Evolutionary conservation across 1,140 invertebrate genomes (phyloP).

Genomic region (Aphaenogaster ashmeadi): DNA sequence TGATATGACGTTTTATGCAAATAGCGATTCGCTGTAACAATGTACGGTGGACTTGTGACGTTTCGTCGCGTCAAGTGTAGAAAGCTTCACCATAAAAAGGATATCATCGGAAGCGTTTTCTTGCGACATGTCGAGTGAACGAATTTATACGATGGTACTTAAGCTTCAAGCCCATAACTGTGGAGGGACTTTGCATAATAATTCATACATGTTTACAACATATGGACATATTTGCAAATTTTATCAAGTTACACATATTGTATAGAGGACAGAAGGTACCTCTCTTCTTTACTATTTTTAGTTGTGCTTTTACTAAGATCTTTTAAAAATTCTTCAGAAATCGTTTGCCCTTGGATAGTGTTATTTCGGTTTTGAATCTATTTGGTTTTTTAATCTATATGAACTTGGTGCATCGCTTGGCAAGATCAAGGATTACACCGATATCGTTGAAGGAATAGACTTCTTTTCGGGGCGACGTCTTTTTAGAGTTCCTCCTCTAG

Average conservation of each 20-base stretch:
- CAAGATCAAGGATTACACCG: neutral
- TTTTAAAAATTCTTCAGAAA: neutral
- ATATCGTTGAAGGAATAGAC: neutral
- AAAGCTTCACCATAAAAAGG: neutral
- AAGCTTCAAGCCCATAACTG: neutral
- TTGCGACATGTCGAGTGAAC: neutral
- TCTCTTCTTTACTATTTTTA: no score
- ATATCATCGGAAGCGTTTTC: neutral
- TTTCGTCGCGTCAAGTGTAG: conserved; percentile 19
- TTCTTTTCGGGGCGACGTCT: neutral
- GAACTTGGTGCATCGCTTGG: no score
- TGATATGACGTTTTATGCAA: conserved; percentile 52
- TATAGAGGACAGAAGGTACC: neutral
- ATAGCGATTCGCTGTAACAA: conserved; percentile 26
- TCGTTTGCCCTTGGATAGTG: neutral
- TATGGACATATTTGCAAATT: neutral
- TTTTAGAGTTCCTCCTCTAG: neutral
- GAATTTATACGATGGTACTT: conserved; percentile 15
- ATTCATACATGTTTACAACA: neutral
- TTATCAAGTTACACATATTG: neutral
- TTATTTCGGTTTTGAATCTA: neutral
- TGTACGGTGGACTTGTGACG: conserved; percentile 8
- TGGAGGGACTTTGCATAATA: neutral
- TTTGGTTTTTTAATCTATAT: no score
- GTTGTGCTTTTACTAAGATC: neutral